Base-by-base conservation (phyloP, 2,888 invertebrate genomes). In the Nymphalis c-album region DNA sequence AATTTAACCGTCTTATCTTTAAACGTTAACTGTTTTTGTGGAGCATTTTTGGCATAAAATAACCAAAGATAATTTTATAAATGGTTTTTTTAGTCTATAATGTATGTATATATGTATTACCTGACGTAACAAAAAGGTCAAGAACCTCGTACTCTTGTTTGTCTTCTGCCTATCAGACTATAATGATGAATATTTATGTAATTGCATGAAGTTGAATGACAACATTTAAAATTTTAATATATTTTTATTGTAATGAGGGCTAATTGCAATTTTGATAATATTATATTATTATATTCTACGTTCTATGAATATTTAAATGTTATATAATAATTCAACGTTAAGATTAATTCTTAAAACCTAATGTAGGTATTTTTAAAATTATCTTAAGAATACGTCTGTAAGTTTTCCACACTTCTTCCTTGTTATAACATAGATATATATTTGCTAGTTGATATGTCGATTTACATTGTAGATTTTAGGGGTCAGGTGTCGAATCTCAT, bases 401-500 rank as follows among this genome's bases (percentile, higher is more conserved):
- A 48, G 17, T 26, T 46, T 31, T 60, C 8, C 4, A 26, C 22
- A 26, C 13, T 18, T 35, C 26, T 35, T 60, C 45, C 47, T 63
- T 59, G 35, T 53, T 58, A 57, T 62, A 20, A 62, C 20, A n/a
- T 55, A n/a, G n/a, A n/a, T n/a, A 58, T 60, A 57, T 63, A 65
- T 64, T 64, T 47, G 46, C 20, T 55, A 47, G 61, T 65, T 71
- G 58, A 62, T 65, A 71, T 46, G 55, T 62, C 46, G 59, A 67
- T 64, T 57, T 71, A 73, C 64, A 53, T 60, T 70, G 64, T 75
- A 70, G 71, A 71, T 70, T 72, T 75, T 72, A 74, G 74, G 75
- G 77, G 72, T 74, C 73, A 82, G 85, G 85, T 87, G 85, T 88
- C 86, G 80, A 81, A 85, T 88, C 85, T 85, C 86, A 82, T 80